Conservation (phyloP, 2,888 invertebrate species). For the Aelia acuminata region DNA sequence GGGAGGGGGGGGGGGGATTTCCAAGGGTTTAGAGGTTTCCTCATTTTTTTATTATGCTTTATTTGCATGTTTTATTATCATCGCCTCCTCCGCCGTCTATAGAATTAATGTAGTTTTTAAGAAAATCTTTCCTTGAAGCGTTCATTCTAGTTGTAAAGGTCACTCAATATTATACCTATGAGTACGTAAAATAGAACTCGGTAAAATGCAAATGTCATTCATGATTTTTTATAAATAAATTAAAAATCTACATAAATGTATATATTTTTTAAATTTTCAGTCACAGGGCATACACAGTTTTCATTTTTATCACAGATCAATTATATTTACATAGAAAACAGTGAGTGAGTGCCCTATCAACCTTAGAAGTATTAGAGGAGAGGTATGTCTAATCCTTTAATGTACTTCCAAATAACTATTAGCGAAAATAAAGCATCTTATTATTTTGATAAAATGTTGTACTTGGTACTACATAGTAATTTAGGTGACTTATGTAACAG, state of each 20-base stretch:
- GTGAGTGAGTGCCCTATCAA: neutral
- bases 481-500: neutral
- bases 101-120: no score
- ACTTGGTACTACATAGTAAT: neutral
- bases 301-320: no score
- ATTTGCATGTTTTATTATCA: neutral
- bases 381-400: neutral
- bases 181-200: neutral
- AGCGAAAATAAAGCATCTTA: neutral
- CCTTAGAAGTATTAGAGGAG: neutral
- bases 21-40: neutral
- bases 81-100: neutral
- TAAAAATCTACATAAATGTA: no score
- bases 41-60: neutral
- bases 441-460: neutral
- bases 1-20: no score
- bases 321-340: neutral
- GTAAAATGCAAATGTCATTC: neutral
- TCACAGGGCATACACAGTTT: no score
- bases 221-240: neutral
- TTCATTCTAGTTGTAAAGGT: no score
- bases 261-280: no score
- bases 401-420: neutral
- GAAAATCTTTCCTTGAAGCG: neutral
- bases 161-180: no score